Evolutionary conservation across 2,113 vertebrate species (phyloP).

Genomic region (Hipposideros armiger): DNA sequence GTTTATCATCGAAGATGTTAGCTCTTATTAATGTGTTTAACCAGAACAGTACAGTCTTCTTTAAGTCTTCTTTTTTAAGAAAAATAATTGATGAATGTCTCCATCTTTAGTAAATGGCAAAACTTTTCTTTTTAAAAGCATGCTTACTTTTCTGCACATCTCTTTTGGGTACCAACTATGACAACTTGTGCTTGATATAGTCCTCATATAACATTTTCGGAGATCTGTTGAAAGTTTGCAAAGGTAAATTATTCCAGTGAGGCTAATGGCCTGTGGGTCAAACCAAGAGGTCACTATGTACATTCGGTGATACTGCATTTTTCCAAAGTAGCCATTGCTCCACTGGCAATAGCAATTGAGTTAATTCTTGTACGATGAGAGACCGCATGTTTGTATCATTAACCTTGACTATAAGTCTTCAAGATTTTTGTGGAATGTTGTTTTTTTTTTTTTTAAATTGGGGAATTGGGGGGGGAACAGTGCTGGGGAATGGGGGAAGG

Average conservation of each 20-base stretch:
- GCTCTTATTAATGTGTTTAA: not conserved
- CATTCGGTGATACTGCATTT: not conserved
- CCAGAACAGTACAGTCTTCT: not conserved
- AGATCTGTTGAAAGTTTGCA: not conserved
- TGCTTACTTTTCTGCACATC: not conserved
- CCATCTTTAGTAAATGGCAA: not conserved
- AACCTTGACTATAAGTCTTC: not conserved
- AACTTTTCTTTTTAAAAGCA: not conserved
- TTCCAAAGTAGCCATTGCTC: not conserved
- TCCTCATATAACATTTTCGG: not conserved
- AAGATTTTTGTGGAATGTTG: not conserved
- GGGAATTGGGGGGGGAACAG: no score
- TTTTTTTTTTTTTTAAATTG: no score
- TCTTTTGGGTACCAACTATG: not conserved
- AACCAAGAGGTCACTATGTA: not conserved
- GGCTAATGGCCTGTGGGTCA: not conserved
- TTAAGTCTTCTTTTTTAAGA: not conserved
- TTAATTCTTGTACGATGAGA: not conserved
- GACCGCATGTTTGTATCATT: not conserved
- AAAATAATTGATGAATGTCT: not conserved
- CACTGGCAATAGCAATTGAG: not conserved
- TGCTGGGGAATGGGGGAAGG: no score
- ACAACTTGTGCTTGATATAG: not conserved
- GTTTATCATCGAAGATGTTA: not conserved
- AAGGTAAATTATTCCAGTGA: not conserved